Evolutionary conservation across 2,888 invertebrate genomes (phyloP), one percentile per base, ranked within the genome.

Genomic region (Colostygia pectinataria): DNA sequence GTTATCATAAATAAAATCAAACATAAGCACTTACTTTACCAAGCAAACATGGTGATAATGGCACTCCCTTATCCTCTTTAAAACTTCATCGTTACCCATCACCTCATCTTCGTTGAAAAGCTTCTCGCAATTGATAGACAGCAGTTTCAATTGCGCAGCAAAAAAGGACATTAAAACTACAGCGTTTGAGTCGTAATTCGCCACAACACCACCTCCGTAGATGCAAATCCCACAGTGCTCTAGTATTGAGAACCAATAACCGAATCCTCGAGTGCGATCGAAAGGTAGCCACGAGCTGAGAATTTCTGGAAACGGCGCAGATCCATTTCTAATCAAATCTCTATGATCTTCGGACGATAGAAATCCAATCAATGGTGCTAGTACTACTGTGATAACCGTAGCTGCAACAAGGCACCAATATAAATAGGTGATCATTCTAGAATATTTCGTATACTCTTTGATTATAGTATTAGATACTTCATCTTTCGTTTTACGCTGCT

Each of bases 211-310:
- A 1, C 85, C 87, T 0, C 88, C 89, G 32, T 86, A 85, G n/a
- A 78, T 66, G 46, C 77, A 80, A 32, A 82, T 76, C 13, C 75
- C 45, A 0, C 68, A 48, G 28, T 89, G 86, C 31, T 74, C 67
- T 2, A 78, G 5, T 45, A 67, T 54, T 25, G 72, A 57, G 0
- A 69, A 12, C 67, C 74, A 79, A 61, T 83, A 89, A 0, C 86
- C 86, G 1, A 57, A 45, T 0, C 83, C 80, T 48, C 59, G 63
- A 0, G 38, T 46, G 7, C 46, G 52, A 43, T 88, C 76, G 44
- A 83, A 81, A 1, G 86, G 87, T 1, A 74, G 55, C 86, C 86
- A 88, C 1, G 86, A 83, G 37, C 86, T 87, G 65, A 87, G 68
- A 41, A 87, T 81, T 63, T 87, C 84, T 28, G 88, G 86, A 63